Base-by-base conservation (phyloP, 2,113 vertebrate species). In the Corythaeola cristata region DNA sequence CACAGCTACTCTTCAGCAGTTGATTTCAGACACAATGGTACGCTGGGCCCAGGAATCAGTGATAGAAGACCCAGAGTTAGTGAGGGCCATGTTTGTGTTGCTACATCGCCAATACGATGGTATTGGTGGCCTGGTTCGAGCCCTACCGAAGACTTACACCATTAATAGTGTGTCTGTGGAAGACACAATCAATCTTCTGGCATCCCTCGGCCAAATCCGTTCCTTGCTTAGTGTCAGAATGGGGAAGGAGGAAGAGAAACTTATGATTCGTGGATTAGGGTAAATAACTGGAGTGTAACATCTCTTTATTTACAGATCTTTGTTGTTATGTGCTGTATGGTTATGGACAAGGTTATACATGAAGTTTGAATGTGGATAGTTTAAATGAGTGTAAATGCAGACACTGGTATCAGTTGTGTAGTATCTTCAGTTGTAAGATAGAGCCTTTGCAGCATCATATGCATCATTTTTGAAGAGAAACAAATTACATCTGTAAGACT, bases 251-350 rank as follows among this genome's bases (percentile, higher is more conserved):
- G 99, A 99, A 91, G 99, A 99, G 96, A 99, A 99, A 39, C 98
- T 99, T n/a, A 99, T 99, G 99, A 99, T 99, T 93, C 98, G 99
- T 47, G 99, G 99, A 58, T 97, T 99, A 41, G 98, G 99, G 99
- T 99, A 97, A 98, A 85, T 93, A 49, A 64, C 22, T 62, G 52
- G 30, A 71, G 5, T 56, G 33, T 58, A 74, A 53, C 17, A 33
- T 71, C 19, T 45, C 30, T 87, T 78, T 60, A 45, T 91, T 87
- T 77, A 13, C 28, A 44, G 7, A 45, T 69, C 23, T 72, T 77
- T 89, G 17, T 76, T 23, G 20, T 39, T 87, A 27, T 68, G 93
- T 76, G 39, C 79, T 85, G 4, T 45, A 8, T 71, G 19, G 9
- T 74, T 86, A 21, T 50, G 27, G 21, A 10, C 21, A 41, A 82